Evolutionary conservation across 2,113 vertebrate species (phyloP).

Genomic region (Microcebus ravelobensis): DNA sequence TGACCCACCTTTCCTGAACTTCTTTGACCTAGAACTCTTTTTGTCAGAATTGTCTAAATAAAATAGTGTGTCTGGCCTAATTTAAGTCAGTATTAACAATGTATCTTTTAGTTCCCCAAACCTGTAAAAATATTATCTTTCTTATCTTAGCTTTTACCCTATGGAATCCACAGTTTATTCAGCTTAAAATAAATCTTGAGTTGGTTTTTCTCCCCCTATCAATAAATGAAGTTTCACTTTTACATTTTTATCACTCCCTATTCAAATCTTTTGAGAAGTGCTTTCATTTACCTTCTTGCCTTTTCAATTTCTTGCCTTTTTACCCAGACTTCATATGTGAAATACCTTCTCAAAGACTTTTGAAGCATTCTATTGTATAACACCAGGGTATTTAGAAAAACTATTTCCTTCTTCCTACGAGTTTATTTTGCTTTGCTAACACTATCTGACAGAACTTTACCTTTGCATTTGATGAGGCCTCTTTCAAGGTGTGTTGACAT

Average conservation of each 20-base stretch:
- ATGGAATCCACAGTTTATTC: not conserved
- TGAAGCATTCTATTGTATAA: constrained; percentile 32
- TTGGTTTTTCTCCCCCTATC: not conserved
- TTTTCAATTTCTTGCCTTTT: constrained; percentile 50
- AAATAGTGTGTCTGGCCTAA: not conserved
- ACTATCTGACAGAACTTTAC: not conserved
- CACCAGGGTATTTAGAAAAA: not conserved
- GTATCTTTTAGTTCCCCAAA: not conserved
- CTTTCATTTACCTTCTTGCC: constrained; percentile 39
- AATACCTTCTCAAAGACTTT: constrained; percentile 28
- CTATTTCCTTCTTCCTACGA: not conserved
- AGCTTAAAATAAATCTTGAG: not conserved
- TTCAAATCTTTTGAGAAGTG: constrained; percentile 13
- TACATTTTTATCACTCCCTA: not conserved
- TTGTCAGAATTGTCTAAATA: not conserved
- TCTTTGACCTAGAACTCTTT: not conserved
- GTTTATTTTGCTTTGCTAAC: constrained; percentile 36
- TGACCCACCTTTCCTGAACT: not conserved
- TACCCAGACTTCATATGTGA: not conserved
- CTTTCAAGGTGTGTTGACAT: constrained; percentile 20
- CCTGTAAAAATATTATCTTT: not conserved
- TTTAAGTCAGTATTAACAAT: not conserved
- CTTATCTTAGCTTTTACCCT: not conserved
- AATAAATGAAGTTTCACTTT: constrained; percentile 28
- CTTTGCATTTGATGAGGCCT: constrained; percentile 33